Evolutionary conservation across 2,113 vertebrate genomes (phyloP).

Genomic region (Neodon shergylaensis): DNA sequence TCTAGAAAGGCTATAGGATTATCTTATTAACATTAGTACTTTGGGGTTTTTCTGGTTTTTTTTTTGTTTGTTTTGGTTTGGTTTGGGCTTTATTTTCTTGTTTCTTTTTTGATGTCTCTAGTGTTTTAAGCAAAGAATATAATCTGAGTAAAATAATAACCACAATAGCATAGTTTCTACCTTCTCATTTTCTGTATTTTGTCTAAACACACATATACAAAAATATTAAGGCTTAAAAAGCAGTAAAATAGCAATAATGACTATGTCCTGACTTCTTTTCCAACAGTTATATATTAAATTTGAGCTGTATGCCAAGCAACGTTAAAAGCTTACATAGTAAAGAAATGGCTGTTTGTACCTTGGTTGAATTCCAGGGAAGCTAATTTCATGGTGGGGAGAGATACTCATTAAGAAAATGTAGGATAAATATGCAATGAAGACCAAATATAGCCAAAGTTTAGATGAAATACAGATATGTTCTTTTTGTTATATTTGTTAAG

Average conservation of each 20-base stretch:
- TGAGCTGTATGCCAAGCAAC: background rate
- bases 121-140: background rate
- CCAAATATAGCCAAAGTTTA: background rate
- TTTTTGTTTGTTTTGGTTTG: background rate
- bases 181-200: background rate
- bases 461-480: background rate
- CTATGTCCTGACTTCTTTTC: background rate
- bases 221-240: background rate
- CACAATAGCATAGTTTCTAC: background rate
- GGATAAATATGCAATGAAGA: background rate
- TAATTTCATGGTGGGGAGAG: background rate
- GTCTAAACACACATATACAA: background rate
- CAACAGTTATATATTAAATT: conserved; percentile 7
- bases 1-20: background rate
- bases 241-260: background rate
- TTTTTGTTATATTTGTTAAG: background rate
- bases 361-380: background rate
- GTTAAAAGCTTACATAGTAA: background rate
- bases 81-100: background rate
- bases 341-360: background rate
- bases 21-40: background rate
- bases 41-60: too few species aligned
- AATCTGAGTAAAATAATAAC: background rate
- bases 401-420: background rate
- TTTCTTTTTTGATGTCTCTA: background rate